These are phyloP conservation scores for Hippoglossus stenolepis DNA, from an alignment of 2,113 vertebrate species.

Conservation along the genomic window DNA sequence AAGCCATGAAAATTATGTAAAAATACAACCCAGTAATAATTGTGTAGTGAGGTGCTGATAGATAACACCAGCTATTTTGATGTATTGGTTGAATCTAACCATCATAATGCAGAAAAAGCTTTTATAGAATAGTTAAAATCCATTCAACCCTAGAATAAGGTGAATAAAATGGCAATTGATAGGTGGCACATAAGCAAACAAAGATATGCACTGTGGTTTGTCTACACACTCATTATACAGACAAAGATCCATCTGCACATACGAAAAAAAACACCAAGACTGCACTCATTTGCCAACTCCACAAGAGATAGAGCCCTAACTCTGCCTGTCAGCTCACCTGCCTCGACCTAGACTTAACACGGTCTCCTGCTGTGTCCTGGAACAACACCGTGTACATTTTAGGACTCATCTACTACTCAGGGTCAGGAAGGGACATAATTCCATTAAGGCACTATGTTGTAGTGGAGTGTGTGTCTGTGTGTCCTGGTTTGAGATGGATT, in stretches of 20 bases:
- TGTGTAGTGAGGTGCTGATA: no score
- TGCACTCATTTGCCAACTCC: not conserved
- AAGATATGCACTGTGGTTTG: not conserved
- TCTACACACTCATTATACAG: not conserved
- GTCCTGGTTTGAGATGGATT: constrained; percentile 12
- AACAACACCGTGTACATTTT: constrained; percentile 20
- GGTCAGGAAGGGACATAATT: constrained; percentile 25
- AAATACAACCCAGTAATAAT: no score
- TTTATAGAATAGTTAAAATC: not conserved
- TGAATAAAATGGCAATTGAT: not conserved
- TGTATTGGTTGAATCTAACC: not conserved
- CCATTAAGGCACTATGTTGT: constrained; percentile 17
- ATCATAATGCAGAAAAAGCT: not conserved
- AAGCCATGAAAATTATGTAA: not conserved
- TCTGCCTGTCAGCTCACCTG: not conserved
- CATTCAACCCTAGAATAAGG: not conserved
- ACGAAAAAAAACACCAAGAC: not conserved
- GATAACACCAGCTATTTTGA: not conserved
- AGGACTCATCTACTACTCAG: constrained; percentile 7
- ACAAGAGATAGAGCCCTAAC: not conserved
- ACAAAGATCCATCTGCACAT: not conserved
- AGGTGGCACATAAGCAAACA: not conserved
- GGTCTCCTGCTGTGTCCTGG: not conserved
- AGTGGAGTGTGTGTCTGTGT: constrained; percentile 11
- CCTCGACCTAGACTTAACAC: constrained; percentile 20